Evolutionary conservation across 2,113 vertebrate genomes (phyloP), one percentile per base, ranked within the genome.

Genomic region (Eulacestoma nigropectus): DNA sequence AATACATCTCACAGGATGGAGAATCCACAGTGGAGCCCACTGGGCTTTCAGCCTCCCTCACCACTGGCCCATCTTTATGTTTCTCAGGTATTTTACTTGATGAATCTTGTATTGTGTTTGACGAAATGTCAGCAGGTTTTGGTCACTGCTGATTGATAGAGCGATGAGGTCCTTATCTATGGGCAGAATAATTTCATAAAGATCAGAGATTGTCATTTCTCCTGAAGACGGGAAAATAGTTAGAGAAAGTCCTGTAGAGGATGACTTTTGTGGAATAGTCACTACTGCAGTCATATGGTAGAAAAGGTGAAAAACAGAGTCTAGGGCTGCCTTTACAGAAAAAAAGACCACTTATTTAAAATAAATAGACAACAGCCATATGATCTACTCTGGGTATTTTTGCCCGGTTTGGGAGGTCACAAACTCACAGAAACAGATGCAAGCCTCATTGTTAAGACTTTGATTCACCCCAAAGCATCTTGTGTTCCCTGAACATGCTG

Each of bases 21-120:
- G 55, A 81, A 27, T 18, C 18, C 3, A 2, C 25, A 25, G 6
- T 0, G 2, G 23, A 73, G 5, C 29, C 25, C 4, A 0, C 44
- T n/a, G 23, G 44, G 30, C 44, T 77, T 93, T 52, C 73, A 89
- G n/a, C 29, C 22, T 62, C 16, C 32, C 30, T 64, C 37, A 30
- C 20, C 46, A 17, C 30, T 29, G 53, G 14, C 15, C n/a, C 23
- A 13, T 15, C 47, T 42, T 35, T 19, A 17, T 69, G 23, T 64
- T 64, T 55, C 64, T 84, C 29, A 33, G 16, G 16, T 55, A 19
- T 47, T 87, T 64, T 35, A 64, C 30, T 42, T 64, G 35, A 55
- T 64, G 12, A 53, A 33, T 39, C 37, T 62, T 37, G 29, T 32
- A 15, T 2, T 46, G 18, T 21, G 41, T 10, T 39, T 73, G 22